Conservation (phyloP, 1,140 invertebrate genomes). For the Lordiphosa mommai region DNA sequence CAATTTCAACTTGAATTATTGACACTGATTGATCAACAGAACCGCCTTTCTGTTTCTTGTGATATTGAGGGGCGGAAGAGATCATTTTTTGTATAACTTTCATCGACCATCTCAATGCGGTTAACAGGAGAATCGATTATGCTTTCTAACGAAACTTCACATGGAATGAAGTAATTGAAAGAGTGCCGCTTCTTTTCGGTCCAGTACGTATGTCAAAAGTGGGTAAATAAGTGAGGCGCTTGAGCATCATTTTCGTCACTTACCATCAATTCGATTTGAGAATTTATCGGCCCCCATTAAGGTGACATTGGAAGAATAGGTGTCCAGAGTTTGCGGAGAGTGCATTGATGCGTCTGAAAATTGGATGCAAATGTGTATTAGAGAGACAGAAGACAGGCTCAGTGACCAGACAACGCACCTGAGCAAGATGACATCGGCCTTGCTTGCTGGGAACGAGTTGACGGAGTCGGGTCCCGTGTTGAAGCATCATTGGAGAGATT, state of each 20-base stretch:
- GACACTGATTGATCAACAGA: no score
- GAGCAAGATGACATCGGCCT: conserved; percentile 66
- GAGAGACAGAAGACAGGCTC: not conserved
- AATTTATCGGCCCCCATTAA: conserved; percentile 44
- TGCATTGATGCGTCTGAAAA: conserved; percentile 56
- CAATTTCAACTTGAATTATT: no score
- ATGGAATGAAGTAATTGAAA: no score
- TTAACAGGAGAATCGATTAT: no score
- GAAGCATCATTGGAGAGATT: conserved; percentile 25
- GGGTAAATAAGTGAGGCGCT: not conserved
- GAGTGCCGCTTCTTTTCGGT: no score
- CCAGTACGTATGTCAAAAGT: no score
- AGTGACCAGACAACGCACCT: conserved; percentile 29
- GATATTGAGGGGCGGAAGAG: no score
- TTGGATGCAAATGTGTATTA: not conserved
- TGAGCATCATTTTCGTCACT: not conserved
- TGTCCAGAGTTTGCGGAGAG: conserved; percentile 52
- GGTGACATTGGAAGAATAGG: conserved; percentile 44
- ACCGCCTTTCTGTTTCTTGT: no score
- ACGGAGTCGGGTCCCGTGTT: not conserved
- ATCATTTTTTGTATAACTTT: no score
- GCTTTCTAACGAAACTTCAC: no score
- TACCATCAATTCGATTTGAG: conserved; percentile 42
- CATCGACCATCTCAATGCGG: no score
- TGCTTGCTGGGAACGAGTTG: conserved; percentile 13